A percentile compares a stretch with the other conserved stretches of the same genome.
Evolutionary conservation across 1,140 invertebrate genomes (phyloP).

Genomic region (Rhagoletis zephyria): DNA sequence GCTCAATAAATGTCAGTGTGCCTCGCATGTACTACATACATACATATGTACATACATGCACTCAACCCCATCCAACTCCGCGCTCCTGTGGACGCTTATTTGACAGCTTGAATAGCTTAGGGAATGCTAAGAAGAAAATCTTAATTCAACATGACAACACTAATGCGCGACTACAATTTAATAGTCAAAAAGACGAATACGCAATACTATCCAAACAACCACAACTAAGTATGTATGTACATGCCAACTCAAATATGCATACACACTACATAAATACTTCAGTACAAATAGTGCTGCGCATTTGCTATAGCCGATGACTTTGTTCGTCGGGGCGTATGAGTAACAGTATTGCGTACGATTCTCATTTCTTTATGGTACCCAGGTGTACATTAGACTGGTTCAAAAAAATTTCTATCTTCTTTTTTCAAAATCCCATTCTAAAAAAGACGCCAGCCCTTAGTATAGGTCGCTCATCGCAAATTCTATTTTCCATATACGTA

Average conservation of each 20-base stretch:
- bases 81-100: constrained; percentile 1
- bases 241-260: not conserved
- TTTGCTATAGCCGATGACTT: not conserved
- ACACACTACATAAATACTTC: too few species aligned
- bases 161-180: constrained; percentile 45
- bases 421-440: too few species aligned
- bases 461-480: too few species aligned
- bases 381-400: too few species aligned
- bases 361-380: not conserved
- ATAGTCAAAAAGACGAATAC: constrained; percentile 13
- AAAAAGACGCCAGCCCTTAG: too few species aligned
- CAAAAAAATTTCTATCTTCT: too few species aligned
- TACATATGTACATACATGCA: not conserved
- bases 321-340: constrained; percentile 9
- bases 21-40: not conserved
- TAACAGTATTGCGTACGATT: not conserved
- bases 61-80: not conserved
- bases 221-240: not conserved
- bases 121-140: constrained; percentile 29
- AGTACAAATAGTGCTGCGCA: not conserved
- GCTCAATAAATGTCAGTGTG: constrained; percentile 24
- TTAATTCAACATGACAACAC: constrained; percentile 53
- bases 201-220: not conserved
- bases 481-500: too few species aligned
- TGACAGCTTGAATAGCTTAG: constrained; percentile 40